Evolutionary conservation across 2,797 vertebrate genomes (phyloP), one percentile per base, ranked within the genome.

Genomic region (Lutjanus campechanus): DNA sequence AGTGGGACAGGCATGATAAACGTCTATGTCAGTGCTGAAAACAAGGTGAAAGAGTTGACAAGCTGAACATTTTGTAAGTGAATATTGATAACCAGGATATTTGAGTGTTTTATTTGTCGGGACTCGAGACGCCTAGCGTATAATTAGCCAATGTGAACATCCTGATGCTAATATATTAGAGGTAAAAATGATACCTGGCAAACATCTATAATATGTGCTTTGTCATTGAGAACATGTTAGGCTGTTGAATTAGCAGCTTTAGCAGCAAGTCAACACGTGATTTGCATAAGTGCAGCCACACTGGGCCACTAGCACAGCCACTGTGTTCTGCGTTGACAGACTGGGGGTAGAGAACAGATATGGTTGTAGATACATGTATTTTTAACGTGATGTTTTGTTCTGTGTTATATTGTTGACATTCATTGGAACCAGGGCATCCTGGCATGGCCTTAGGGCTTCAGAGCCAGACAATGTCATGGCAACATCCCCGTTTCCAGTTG

Each of bases 341-440:
- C 40, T 54, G 1, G 44, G 25, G 10, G 0, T 8, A n/a, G 43
- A 29, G 20, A 43, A 12, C 8, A 44, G 46, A 5, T 56, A 22
- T 4, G 46, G 62, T 11, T 76, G 16, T 29, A 47, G 44, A 16
- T 20, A 55, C 50, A 40, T 73, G 41, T 49, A 51, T 75, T 55
- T 74, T 40, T 56, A 47, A 58, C 76, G 15, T n/a, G 7, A 3
- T 47, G 4, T 13, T 68, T 67, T 72, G 50, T 74, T 55, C 40
- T 15, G 50, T 60, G 8, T 55, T 54, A 41, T 20, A 49, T 43
- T 65, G 43, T 43, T 62, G 8, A 19, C 12, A 22, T 67, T 61
- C 50, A 62, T n/a, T 25, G 16, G 10, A 73, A 65, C 5, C 40
- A 56, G 5, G 15, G 17, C 1, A 3, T 25, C 10, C 4, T 19